Evolutionary conservation across 2,888 invertebrate genomes (phyloP), one percentile per base, ranked within the genome.

Genomic region (Hermaeophaga mercurialis): DNA sequence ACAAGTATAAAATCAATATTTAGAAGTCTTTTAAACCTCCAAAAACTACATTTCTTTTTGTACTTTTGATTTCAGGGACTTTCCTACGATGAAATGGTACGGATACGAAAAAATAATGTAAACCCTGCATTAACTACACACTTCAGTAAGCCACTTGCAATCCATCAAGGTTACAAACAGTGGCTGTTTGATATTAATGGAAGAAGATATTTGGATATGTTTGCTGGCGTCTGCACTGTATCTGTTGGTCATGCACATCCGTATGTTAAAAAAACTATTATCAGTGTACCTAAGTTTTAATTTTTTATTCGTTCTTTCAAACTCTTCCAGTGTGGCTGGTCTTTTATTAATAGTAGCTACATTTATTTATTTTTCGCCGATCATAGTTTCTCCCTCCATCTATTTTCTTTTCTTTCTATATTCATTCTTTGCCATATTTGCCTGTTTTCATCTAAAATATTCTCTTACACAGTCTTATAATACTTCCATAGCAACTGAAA

Each of bases 231-330:
- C 67, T 96, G 96, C 11, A 99, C 98, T 0, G 93, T 98, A 31
- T 95, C 95, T 49, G 95, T 97, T 1, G 97, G 97, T 15, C 98
- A 98, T 76, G 95, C 94, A 74, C 98, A 98, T 80, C 96, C 97
- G 94, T 96, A 82, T 88, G 91, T 84, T 19, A 18, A n/a, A n/a
- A n/a, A n/a, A n/a, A n/a, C n/a, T n/a, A n/a, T n/a, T n/a, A n/a
- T n/a, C n/a, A n/a, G n/a, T n/a, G n/a, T n/a, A n/a, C n/a, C n/a
- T n/a, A n/a, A n/a, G n/a, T n/a, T n/a, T n/a, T n/a, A n/a, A n/a
- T n/a, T n/a, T n/a, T n/a, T n/a, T n/a, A n/a, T n/a, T n/a, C n/a
- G n/a, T n/a, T n/a, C n/a, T n/a, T n/a, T n/a, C n/a, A n/a, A n/a
- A n/a, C n/a, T n/a, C n/a, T n/a, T n/a, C n/a, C n/a, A n/a, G n/a